Conservation (phyloP, 2,113 vertebrate species). For the Athene noctua region DNA sequence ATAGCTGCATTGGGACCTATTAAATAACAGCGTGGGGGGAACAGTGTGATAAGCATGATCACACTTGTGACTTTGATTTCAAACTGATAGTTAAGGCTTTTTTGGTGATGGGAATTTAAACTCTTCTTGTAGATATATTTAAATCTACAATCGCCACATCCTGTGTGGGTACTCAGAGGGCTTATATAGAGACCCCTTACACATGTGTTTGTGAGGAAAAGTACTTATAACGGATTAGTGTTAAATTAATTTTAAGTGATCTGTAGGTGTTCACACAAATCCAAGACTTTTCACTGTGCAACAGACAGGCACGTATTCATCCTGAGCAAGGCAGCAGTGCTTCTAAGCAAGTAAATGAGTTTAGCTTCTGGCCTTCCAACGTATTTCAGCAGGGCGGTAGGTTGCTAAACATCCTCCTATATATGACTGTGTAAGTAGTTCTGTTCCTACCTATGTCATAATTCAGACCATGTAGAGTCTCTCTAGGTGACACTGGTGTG, state of each 20-base stretch:
- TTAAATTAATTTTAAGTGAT: not conserved
- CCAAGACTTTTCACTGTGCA: not conserved
- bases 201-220: not conserved
- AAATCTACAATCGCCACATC: not conserved
- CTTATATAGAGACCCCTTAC: not conserved
- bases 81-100: not conserved
- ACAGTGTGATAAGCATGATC: not conserved
- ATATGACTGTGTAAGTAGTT: not conserved
- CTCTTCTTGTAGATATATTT: not conserved
- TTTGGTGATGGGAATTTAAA: not conserved
- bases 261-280: not conserved
- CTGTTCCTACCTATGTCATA: not conserved
- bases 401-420: not conserved
- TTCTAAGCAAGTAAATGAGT: not conserved
- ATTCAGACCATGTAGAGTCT: not conserved
- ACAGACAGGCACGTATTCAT: not conserved
- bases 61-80: not conserved
- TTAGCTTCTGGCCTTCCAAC: not conserved
- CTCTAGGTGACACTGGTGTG: not conserved
- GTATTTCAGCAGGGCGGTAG: not conserved
- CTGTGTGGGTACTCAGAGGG: not conserved
- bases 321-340: not conserved
- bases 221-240: not conserved
- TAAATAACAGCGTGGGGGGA: accelerated
- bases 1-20: not conserved